phyloP scores from a whole-genome alignment of 2,888 invertebrate species.

The Drosophila imparisetae region DNA sequence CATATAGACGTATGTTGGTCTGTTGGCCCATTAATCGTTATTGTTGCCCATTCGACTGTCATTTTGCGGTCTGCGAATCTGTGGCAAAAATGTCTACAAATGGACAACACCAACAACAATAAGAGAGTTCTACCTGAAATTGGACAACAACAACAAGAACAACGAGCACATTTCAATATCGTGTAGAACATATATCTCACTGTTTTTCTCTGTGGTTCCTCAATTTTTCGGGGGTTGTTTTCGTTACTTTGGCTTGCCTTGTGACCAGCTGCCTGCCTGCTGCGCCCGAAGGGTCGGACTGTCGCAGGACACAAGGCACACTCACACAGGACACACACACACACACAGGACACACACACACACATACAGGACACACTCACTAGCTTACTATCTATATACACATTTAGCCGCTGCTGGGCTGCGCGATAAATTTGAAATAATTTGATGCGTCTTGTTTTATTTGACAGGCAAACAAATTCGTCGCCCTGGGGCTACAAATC shows the following conservation, averaged over 20 bases:
- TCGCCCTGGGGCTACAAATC: slow-evolving; percentile 64
- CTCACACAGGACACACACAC: slow-evolving; percentile 10
- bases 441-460: slow-evolving; percentile 79
- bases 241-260: slow-evolving; percentile 2
- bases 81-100: slow-evolving; percentile 65
- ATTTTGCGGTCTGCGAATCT: slow-evolving; percentile 74
- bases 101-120: slow-evolving; percentile 16
- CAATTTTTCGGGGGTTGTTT: slow-evolving; percentile 49
- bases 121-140: slow-evolving; percentile 24
- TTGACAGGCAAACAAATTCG: slow-evolving; percentile 76
- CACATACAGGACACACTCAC: neutral
- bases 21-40: slow-evolving; percentile 68
- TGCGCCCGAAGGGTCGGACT: slow-evolving; percentile 34
- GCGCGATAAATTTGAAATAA: slow-evolving; percentile 78
- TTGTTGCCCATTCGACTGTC: slow-evolving; percentile 62
- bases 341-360: neutral
- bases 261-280: slow-evolving; percentile 40
- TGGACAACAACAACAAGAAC: slow-evolving; percentile 21
- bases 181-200: neutral
- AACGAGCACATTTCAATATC: slow-evolving; percentile 38
- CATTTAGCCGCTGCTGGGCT: slow-evolving; percentile 37
- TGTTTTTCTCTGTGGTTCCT: slow-evolving; percentile 15
- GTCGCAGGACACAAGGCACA: slow-evolving; percentile 35
- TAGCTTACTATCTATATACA: slow-evolving; percentile 25
- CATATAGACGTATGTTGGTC: neutral